phyloP scores from a whole-genome alignment of 2,113 vertebrate species.

The Salvelinus sp. region DNA sequence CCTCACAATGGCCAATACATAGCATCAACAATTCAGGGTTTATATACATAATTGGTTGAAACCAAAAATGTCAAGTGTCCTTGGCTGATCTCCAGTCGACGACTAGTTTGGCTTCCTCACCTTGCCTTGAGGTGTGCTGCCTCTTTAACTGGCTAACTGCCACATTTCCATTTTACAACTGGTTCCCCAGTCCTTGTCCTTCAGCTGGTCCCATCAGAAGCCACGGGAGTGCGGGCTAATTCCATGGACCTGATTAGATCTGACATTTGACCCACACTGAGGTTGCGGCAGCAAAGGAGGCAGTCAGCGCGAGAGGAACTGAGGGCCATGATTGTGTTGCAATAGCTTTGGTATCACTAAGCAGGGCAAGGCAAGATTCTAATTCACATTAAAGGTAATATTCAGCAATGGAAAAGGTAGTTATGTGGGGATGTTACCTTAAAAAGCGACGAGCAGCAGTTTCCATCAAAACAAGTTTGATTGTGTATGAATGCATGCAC shows the following conservation, averaged over 20 bases:
- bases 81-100: not conserved
- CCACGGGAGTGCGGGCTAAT: not conserved
- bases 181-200: conserved; percentile 40
- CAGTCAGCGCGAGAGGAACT: not conserved
- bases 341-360: not conserved
- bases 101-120: not conserved
- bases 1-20: too few species aligned
- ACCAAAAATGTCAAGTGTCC: not conserved
- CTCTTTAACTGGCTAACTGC: not conserved
- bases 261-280: conserved; percentile 24
- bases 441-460: not conserved
- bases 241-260: conserved; percentile 20
- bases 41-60: not conserved
- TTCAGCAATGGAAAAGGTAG: not conserved
- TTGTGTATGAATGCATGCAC: too few species aligned
- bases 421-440: not conserved
- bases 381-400: conserved; percentile 10
- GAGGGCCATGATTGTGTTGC: conserved; percentile 2
- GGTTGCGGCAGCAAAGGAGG: not conserved
- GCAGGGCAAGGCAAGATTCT: not conserved
- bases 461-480: not conserved
- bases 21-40: too few species aligned
- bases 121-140: conserved; percentile 8
- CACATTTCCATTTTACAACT: conserved; percentile 4
- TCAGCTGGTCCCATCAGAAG: conserved; percentile 45